Base-by-base conservation (phyloP, 2,888 invertebrate species). In the Brassicogethes aeneus region DNA sequence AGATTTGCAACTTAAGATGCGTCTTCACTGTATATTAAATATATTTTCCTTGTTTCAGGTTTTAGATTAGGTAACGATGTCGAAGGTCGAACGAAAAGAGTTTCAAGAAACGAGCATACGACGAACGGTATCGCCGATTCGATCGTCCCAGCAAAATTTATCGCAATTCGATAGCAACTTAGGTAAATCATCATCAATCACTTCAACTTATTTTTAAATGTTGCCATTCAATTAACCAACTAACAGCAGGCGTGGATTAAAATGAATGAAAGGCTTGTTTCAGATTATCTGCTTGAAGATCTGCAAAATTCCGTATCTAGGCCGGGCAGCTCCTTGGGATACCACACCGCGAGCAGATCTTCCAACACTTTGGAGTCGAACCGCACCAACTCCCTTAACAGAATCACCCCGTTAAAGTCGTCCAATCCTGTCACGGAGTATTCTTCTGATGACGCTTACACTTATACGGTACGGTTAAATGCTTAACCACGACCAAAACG, bases 281-380 rank as follows among this genome's bases (percentile, higher is more conserved):
- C 49, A 66, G 69, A 69, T 59, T 55, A 68, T 50, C 48, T 69
- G 34, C 48, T 69, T 37, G 68, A 68, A 55, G 69, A 69, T 47
- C 55, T 69, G 8, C 69, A 69, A 51, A 68, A 61, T 44, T 67
- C 69, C 2, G 68, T 69, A 5, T 60, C 65, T 2, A 56, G 66
- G 12, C 65, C 68, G 13, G 60, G 61, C 5, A 64, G 64, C 44
- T 59, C 66, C 13, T 41, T 65, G 41, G 61, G 62, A n/a, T 57
- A 58, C 17, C 53, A 53, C 42, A 45, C 48, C 12, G 56, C 53
- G 16, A 51, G 49, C 23, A 51, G 45, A 12, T 50, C 54, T n/a
- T 43, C 53, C 35, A 53, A 51, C 39, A 54, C 54, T 15, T 40
- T 52, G 30, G 55, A 59, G 17, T 49, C 50, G 17, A 46, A 50